These are phyloP conservation scores for Mesoligia furuncula DNA, from an alignment of 2,888 invertebrate species.

Conservation along the genomic window DNA sequence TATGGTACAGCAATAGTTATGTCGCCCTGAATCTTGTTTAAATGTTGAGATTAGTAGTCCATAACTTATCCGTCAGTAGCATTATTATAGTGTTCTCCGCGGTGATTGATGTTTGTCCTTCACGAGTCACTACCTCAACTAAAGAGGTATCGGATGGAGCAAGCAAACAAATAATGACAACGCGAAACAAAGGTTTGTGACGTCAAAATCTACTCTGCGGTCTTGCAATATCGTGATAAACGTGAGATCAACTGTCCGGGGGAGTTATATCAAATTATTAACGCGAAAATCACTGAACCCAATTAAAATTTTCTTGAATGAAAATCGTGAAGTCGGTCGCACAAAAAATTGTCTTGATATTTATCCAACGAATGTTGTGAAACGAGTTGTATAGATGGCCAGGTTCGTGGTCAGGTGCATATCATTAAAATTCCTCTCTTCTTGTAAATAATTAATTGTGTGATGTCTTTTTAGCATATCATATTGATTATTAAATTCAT, in stretches of 20 bases:
- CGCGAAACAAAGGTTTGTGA: conserved; percentile 67
- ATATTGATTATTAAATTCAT: conserved; percentile 42
- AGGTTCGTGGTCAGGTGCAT: conserved; percentile 43
- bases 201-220: conserved; percentile 70
- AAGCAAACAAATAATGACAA: conserved; percentile 65
- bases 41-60: conserved; percentile 2
- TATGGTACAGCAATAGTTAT: conserved; percentile 8
- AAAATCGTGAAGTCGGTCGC: conserved; percentile 11
- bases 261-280: conserved; percentile 24
- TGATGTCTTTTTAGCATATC: conserved; percentile 51
- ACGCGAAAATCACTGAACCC: conserved; percentile 6
- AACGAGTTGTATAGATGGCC: conserved; percentile 35
- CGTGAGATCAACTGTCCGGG: conserved; percentile 53
- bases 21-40: neutral
- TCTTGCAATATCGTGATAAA: conserved; percentile 63
- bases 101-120: conserved; percentile 72
- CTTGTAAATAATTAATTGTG: conserved; percentile 51
- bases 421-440: conserved; percentile 56
- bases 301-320: conserved; percentile 28
- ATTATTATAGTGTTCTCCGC: conserved; percentile 37
- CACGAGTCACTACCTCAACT: conserved; percentile 71
- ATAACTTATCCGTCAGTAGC: conserved; percentile 20
- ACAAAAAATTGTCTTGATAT: conserved; percentile 16
- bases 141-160: conserved; percentile 72
- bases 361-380: conserved; percentile 36